These are phyloP conservation scores for Drosophila equinoxialis DNA, from an alignment of 1,140 invertebrate species.

Conservation along the genomic window DNA sequence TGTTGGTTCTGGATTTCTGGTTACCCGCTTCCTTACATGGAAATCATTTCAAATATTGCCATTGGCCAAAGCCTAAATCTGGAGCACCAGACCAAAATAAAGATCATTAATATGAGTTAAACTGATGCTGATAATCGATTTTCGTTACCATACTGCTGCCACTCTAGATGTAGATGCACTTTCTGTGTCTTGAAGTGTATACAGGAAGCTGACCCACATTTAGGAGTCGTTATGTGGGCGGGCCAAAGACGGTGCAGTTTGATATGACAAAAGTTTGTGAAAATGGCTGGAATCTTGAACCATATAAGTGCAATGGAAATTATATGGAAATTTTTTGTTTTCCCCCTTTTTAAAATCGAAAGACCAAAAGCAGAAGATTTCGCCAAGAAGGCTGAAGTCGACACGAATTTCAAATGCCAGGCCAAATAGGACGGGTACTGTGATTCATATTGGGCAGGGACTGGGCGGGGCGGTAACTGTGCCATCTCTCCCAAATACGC, in stretches of 20 bases:
- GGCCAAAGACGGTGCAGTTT: slow-evolving; percentile 33
- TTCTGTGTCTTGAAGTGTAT: neutral
- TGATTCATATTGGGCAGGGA: neutral
- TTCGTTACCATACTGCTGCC: slow-evolving; percentile 36
- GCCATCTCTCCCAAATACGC: slow-evolving; percentile 76
- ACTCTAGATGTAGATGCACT: slow-evolving; percentile 1
- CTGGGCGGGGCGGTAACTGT: slow-evolving; percentile 54
- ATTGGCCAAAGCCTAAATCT: slow-evolving; percentile 45
- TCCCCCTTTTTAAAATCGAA: slow-evolving; percentile 6
- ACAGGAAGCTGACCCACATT: slow-evolving; percentile 45
- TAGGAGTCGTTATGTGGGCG: slow-evolving; percentile 54
- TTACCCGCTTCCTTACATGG: slow-evolving; percentile 43
- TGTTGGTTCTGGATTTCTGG: slow-evolving; percentile 3
- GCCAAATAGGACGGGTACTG: slow-evolving; percentile 27
- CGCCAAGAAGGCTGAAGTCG: slow-evolving; percentile 53
- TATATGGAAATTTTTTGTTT: slow-evolving; percentile 66
- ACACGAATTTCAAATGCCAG: slow-evolving; percentile 57
- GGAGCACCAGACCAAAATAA: slow-evolving; percentile 48
- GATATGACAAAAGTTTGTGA: slow-evolving; percentile 70
- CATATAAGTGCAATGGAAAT: slow-evolving; percentile 53
- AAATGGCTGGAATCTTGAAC: slow-evolving; percentile 53
- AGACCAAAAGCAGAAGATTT: slow-evolving; percentile 36
- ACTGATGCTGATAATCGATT: slow-evolving; percentile 53
- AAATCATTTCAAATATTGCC: slow-evolving; percentile 66
- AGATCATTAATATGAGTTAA: slow-evolving; percentile 64